Base-by-base conservation (phyloP, 2,888 invertebrate species). In the Drosophila quinaria region DNA sequence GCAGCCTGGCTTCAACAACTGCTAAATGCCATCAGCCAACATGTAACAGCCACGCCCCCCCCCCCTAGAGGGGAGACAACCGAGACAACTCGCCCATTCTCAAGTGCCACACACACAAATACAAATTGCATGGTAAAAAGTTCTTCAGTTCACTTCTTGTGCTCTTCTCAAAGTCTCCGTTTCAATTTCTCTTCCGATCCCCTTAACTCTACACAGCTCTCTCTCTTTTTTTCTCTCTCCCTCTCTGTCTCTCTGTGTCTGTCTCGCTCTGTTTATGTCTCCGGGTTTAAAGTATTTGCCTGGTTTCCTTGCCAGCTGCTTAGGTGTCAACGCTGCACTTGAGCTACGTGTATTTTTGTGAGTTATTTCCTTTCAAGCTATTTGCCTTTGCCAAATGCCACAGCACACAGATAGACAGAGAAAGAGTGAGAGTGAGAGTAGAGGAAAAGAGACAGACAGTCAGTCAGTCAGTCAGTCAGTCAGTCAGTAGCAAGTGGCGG, bases 271-370 rank as follows among this genome's bases (percentile, higher is more conserved):
- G 6, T 33, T 1, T 19, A 10, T 46, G 42, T 64, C 56, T 25
- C 39, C 15, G 47, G 69, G 44, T 39, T 78, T 77, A 78, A 78
- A 66, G 74, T 78, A 78, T 78, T 78, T 77, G 66, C 69, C 61
- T 50, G 79, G 70, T 68, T 75, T 68, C 75, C 70, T 81, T 78
- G 78, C 69, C 79, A 74, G 79, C 69, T 74, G 81, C 79, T 63
- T 59, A 80, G 86, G 81, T 71, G 70, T 71, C 66, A 82, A 70
- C 77, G 79, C 67, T 51, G 82, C 83, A 80, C 79, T 80, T 70
- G 70, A 70, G 80, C 66, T 46, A 77, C 78, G 78, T 70, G 68
- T 77, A 68, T 78, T 78, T 73, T 63, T 70, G 70, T 78, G 73
- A 73, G 78, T 79, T 78, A 80, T 78, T 76, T 60, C 61, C 67